Percentiles rank a stretch among this genome's conserved stretches.
phyloP scores from a whole-genome alignment of 2,113 vertebrate species.

The Tringa solitaria region DNA sequence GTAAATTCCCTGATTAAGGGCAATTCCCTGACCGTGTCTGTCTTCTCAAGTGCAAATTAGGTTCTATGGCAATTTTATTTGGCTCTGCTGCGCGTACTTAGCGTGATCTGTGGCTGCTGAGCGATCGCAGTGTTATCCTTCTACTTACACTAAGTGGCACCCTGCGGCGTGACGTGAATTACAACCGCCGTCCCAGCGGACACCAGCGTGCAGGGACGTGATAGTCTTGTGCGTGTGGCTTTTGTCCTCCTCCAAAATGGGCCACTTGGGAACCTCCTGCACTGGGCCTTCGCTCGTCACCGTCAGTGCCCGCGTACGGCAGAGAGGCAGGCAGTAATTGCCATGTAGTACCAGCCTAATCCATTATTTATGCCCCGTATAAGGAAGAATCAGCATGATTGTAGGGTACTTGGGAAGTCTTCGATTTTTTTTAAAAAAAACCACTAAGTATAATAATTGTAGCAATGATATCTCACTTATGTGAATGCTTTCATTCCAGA shows the following conservation, averaged over 20 bases:
- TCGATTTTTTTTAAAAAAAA: background rate
- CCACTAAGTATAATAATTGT: background rate
- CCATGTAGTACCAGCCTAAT: background rate
- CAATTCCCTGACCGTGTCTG: background rate
- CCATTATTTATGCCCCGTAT: conserved; percentile 14
- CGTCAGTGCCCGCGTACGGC: background rate
- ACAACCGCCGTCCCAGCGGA: background rate
- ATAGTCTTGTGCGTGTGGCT: background rate
- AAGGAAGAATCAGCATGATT: background rate
- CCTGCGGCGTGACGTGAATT: background rate
- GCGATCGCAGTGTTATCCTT: rapidly evolving
- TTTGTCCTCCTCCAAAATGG: background rate
- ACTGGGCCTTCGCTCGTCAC: background rate
- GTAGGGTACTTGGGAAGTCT: background rate
- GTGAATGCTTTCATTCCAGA: rapidly evolving
- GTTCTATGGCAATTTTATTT: background rate
- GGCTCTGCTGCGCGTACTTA: background rate
- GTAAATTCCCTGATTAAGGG: conserved; percentile 22
- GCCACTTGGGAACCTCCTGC: background rate
- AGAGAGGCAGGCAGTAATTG: background rate
- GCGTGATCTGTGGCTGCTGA: background rate
- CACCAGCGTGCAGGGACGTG: rapidly evolving
- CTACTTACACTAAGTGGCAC: background rate
- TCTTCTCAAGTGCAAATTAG: conserved; percentile 1
- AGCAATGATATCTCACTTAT: background rate